These are phyloP conservation scores for Florisuga fusca DNA, from an alignment of 2,797 vertebrate genomes.

Conservation along the genomic window DNA sequence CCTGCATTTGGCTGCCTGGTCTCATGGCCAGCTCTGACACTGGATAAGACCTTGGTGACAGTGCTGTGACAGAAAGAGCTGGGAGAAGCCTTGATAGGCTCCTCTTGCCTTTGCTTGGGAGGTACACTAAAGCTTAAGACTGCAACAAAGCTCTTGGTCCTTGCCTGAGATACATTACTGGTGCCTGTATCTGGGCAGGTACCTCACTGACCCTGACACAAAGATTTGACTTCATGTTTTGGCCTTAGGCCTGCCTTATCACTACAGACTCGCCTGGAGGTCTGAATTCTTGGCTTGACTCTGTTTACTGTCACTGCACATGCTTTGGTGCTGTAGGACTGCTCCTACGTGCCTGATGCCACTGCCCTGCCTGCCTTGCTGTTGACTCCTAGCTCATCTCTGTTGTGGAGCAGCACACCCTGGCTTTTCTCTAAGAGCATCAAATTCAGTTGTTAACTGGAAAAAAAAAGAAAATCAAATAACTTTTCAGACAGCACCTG, in stretches of 20 bases:
- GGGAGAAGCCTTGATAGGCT: neutral
- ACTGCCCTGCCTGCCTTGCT: neutral
- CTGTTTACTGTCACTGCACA: neutral
- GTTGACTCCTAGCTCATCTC: neutral
- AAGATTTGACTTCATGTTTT: neutral
- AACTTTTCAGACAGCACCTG: constrained; percentile 21
- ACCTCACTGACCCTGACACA: neutral
- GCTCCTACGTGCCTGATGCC: neutral
- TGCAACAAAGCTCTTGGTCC: neutral
- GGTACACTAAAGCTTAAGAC: neutral
- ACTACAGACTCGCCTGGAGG: neutral
- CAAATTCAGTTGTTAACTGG: neutral
- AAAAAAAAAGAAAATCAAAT: neutral
- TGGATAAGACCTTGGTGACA: neutral
- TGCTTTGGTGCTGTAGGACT: neutral
- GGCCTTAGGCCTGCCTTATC: neutral
- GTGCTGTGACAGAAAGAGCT: neutral
- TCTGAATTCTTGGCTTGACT: neutral
- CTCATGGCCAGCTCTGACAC: neutral
- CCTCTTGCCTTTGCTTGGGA: neutral
- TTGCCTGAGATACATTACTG: neutral
- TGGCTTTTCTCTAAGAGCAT: neutral
- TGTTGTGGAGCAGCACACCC: neutral
- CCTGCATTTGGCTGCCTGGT: accelerated
- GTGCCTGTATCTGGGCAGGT: neutral